Conservation (phyloP, 2,113 vertebrate species). For the Mirounga angustirostris region DNA sequence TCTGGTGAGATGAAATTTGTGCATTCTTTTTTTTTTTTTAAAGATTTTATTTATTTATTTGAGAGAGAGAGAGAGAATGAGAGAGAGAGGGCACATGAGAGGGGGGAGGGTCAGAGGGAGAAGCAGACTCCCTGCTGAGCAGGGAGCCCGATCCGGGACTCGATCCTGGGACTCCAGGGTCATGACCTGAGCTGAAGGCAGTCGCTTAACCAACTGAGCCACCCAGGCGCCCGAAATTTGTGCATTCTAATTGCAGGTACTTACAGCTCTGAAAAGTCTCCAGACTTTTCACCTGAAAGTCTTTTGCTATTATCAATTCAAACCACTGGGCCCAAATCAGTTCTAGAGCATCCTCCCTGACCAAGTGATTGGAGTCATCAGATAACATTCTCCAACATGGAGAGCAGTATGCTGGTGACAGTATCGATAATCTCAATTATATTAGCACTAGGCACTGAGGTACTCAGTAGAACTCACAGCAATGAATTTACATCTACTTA, state of each 20-base stretch:
- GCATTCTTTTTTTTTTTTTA: background rate
- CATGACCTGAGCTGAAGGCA: too few relatives aligned
- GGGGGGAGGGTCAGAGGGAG: too few relatives aligned
- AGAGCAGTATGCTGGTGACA: background rate
- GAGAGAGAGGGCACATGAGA: too few relatives aligned
- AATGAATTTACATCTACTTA: background rate
- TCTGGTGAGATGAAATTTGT: background rate
- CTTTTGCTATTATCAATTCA: background rate
- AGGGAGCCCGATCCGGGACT: too few relatives aligned
- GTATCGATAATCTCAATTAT: background rate
- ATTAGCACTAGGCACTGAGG: background rate
- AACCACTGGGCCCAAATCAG: background rate
- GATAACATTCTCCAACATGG: background rate
- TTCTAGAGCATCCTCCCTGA: background rate
- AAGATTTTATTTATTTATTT: too few relatives aligned
- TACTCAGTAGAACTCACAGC: background rate
- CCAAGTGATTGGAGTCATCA: background rate
- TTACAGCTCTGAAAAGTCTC: background rate
- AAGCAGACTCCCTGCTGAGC: too few relatives aligned
- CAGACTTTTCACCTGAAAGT: background rate
- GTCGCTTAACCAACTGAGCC: too few relatives aligned
- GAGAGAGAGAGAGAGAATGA: too few relatives aligned
- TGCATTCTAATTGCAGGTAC: background rate
- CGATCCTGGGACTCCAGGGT: too few relatives aligned
- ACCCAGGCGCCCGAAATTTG: background rate